Percentiles rank a stretch among this genome's conserved stretches.
These are phyloP conservation scores for Rousettus madagascariensis DNA, from an alignment of 2,797 vertebrate species.

Conservation along the genomic window DNA sequence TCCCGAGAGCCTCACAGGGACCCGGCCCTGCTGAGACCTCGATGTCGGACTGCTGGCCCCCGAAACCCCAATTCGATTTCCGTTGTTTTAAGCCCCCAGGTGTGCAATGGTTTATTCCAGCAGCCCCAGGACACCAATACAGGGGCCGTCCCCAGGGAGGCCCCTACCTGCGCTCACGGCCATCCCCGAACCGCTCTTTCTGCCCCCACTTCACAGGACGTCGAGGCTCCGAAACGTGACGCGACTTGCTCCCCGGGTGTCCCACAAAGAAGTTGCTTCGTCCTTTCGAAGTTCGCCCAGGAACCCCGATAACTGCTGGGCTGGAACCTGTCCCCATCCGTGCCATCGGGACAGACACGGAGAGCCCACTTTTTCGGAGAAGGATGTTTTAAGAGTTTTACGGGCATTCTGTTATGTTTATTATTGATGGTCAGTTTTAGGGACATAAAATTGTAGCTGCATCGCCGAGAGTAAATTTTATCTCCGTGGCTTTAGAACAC, in stretches of 20 bases:
- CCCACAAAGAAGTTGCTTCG: not conserved
- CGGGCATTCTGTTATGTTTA: not conserved
- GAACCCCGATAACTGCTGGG: fast-evolving
- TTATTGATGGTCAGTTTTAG: constrained; percentile 16
- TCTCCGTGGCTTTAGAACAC: constrained; percentile 46
- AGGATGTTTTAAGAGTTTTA: not conserved
- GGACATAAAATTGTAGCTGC: constrained; percentile 21
- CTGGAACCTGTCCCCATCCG: not conserved
- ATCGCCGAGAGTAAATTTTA: constrained; percentile 46
- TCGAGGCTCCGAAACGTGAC: not conserved
- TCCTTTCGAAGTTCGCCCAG: not conserved
- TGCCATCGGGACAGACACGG: not conserved
- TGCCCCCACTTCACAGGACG: not conserved
- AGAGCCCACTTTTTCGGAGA: constrained; percentile 40
- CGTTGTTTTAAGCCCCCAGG: too few relatives aligned
- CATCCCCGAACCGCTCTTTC: fast-evolving
- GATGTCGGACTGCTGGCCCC: not conserved
- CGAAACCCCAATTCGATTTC: not conserved
- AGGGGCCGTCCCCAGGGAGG: fast-evolving
- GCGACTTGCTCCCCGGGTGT: not conserved
- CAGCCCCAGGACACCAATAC: not conserved
- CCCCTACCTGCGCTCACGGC: fast-evolving
- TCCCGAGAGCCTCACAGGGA: not conserved
- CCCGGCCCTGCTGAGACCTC: not conserved
- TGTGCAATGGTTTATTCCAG: fast-evolving